Evolutionary conservation across 2,113 vertebrate genomes (phyloP).

Genomic region (Lethenteron camtschaticum): DNA sequence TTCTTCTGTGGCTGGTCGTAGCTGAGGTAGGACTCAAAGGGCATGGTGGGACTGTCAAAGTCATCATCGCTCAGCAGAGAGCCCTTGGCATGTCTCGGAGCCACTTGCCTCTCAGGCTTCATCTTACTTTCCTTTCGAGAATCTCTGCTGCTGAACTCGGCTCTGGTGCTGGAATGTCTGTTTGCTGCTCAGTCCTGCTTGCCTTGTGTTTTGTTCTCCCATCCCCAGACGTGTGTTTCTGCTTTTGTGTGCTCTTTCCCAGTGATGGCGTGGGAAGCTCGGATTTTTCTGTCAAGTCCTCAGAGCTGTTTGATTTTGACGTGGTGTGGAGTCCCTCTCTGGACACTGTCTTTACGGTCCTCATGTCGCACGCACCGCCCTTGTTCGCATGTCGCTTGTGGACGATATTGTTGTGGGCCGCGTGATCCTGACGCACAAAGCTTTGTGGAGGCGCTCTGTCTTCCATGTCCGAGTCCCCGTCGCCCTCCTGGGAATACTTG

Average conservation of each 20-base stretch:
- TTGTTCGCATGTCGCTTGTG: too few species aligned
- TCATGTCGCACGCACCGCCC: too few species aligned
- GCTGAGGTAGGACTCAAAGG: slow-evolving; percentile 85
- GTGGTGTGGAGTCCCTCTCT: too few species aligned
- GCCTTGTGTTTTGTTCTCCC: background rate
- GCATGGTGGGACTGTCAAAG: slow-evolving; percentile 56
- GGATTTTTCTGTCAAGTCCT: too few species aligned
- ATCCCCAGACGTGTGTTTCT: background rate
- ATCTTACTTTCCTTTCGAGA: slow-evolving; percentile 3
- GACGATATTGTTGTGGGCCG: too few species aligned
- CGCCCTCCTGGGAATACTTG: too few species aligned
- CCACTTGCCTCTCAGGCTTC: background rate
- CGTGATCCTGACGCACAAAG: too few species aligned
- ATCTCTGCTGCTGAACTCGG: background rate
- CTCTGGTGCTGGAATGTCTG: background rate
- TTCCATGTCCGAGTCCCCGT: too few species aligned
- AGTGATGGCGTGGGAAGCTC: too few species aligned
- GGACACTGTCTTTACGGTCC: too few species aligned
- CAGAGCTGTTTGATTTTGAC: too few species aligned
- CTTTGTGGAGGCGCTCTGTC: too few species aligned
- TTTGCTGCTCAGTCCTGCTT: background rate
- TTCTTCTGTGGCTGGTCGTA: slow-evolving; percentile 63
- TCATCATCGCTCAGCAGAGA: slow-evolving; percentile 28
- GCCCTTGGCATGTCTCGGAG: background rate
- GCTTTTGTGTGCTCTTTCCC: background rate